Evolutionary conservation across 2,113 vertebrate species (phyloP).

Genomic region (Neomonachus schauinslandi): DNA sequence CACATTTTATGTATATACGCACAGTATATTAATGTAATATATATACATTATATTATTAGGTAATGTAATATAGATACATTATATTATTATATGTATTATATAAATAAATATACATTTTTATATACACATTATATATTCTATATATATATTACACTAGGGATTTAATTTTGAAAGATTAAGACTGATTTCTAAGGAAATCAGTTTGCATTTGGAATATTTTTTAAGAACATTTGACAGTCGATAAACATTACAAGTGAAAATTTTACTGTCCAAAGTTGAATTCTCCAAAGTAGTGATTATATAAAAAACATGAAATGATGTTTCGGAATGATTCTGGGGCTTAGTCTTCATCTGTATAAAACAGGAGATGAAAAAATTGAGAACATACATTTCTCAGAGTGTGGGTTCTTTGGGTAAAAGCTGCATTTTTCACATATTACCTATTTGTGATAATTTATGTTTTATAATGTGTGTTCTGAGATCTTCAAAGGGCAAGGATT

Average conservation of each 20-base stretch:
- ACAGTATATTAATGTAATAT: too few species aligned
- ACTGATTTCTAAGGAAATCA: neutral
- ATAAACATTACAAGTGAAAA: neutral
- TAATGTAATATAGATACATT: too few species aligned
- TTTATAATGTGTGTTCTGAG: neutral
- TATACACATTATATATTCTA: neutral
- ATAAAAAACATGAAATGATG: neutral
- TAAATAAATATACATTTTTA: neutral
- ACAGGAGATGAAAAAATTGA: neutral
- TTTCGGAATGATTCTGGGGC: neutral
- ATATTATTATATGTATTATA: too few species aligned
- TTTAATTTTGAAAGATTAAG: neutral
- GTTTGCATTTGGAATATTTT: neutral
- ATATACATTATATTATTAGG: too few species aligned
- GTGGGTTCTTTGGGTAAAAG: neutral
- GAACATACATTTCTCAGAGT: neutral
- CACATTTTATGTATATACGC: neutral
- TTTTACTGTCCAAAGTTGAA: neutral
- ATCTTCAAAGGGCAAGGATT: neutral
- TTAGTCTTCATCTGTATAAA: neutral
- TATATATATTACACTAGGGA: accelerated
- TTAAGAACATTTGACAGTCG: neutral
- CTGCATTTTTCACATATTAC: neutral
- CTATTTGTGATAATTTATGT: neutral
- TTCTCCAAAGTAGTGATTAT: neutral